Percentiles rank a stretch among this genome's conserved stretches.
phyloP scores from a whole-genome alignment of 2,888 invertebrate species.

The Gnatocerus cornutus region DNA sequence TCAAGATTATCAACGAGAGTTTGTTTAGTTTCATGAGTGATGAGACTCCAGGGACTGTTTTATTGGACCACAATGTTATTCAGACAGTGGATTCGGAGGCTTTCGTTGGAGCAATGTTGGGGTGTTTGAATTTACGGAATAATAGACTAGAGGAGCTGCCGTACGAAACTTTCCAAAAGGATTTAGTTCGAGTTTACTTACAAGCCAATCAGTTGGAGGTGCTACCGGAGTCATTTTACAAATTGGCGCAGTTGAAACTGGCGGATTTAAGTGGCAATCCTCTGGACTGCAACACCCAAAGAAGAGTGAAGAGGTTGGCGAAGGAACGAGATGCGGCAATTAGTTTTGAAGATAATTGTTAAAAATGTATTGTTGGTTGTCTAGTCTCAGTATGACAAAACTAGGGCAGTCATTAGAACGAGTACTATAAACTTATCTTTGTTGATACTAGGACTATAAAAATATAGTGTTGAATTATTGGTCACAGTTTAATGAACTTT shows the following conservation, averaged over 20 bases:
- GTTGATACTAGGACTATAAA: too few species aligned
- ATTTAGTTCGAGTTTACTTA: neutral
- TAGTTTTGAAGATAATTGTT: neutral
- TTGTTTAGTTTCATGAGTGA: slow-evolving; percentile 21
- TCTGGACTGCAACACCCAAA: neutral
- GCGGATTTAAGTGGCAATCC: slow-evolving; percentile 6
- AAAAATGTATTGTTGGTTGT: too few species aligned
- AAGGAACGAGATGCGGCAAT: neutral
- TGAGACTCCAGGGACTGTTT: neutral
- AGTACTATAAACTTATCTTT: too few species aligned
- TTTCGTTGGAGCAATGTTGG: neutral
- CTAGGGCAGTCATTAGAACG: too few species aligned
- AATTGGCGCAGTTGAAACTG: slow-evolving; percentile 3
- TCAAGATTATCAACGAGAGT: neutral
- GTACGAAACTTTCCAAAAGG: slow-evolving; percentile 3
- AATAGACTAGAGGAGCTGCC: slow-evolving; percentile 24
- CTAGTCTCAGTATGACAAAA: too few species aligned
- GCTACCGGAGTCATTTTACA: slow-evolving; percentile 14
- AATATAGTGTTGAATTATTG: too few species aligned
- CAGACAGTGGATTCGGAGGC: neutral
- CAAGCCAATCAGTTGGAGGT: slow-evolving; percentile 14
- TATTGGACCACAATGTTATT: slow-evolving; percentile 18
- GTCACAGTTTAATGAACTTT: too few species aligned
- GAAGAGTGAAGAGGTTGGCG: neutral
- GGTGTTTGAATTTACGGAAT: neutral